Conservation (phyloP, 2,888 invertebrate species). For the Notodonta dromedarius region DNA sequence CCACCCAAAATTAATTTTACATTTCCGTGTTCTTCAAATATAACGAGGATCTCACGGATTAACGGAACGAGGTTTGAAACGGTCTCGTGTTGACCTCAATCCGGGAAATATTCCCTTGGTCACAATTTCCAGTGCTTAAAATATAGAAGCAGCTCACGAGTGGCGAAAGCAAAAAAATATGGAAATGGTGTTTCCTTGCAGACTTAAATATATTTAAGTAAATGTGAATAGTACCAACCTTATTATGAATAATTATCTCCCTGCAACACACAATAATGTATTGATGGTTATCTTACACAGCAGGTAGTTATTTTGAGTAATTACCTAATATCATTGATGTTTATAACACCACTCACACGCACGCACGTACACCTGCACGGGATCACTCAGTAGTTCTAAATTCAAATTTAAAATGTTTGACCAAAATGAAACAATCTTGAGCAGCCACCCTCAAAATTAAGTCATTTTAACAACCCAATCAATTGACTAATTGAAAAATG, state of each 20-base stretch:
- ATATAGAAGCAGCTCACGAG: not conserved
- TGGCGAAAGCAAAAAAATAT: not conserved
- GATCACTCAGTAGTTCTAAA: not conserved
- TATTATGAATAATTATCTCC: no score
- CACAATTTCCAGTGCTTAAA: not conserved
- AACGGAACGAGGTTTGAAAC: not conserved
- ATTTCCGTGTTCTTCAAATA: not conserved
- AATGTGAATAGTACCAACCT: no score
- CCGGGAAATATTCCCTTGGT: not conserved
- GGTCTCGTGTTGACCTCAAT: constrained; percentile 2
- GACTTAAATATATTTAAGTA: no score
- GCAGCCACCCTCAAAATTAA: not conserved
- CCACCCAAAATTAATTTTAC: not conserved
- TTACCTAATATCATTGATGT: no score
- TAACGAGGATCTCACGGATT: not conserved
- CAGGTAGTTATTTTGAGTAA: no score
- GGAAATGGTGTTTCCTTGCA: not conserved
- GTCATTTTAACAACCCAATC: no score
- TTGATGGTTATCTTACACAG: no score
- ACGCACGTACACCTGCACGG: not conserved
- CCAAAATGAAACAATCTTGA: not conserved
- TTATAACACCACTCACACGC: not conserved
- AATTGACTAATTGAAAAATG: no score
- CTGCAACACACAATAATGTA: no score
- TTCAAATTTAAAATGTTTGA: not conserved